Evolutionary conservation across 2,797 vertebrate genomes (phyloP).

Genomic region (Syncerus caffer): DNA sequence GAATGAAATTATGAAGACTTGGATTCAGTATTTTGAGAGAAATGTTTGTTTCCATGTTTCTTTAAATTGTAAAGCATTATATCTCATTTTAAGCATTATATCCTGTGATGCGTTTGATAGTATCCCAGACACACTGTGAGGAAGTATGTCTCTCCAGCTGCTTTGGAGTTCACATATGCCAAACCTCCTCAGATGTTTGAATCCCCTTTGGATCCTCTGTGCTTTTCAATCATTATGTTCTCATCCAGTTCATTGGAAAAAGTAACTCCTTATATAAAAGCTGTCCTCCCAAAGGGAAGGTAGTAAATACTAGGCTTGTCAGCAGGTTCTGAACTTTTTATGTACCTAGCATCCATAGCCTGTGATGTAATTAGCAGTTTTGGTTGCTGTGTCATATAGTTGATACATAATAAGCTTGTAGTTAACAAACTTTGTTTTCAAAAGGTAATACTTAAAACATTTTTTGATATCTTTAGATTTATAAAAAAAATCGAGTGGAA

Average conservation of each 20-base stretch:
- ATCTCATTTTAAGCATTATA: neutral
- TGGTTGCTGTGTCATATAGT: neutral
- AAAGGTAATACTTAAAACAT: neutral
- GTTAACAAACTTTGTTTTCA: neutral
- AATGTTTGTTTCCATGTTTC: neutral
- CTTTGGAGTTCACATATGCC: neutral
- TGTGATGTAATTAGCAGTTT: neutral
- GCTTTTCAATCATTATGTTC: neutral
- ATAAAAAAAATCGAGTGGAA: neutral
- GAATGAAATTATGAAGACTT: slow-evolving; percentile 34
- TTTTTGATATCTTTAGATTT: neutral
- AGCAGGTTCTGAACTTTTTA: neutral
- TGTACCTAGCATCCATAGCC: neutral
- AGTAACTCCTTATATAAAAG: neutral
- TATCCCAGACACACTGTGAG: neutral
- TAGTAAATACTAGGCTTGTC: neutral
- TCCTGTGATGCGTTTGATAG: neutral
- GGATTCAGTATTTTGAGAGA: slow-evolving; percentile 8
- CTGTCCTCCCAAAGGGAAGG: neutral
- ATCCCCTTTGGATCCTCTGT: neutral
- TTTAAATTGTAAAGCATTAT: neutral
- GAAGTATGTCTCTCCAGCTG: neutral
- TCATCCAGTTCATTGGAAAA: neutral
- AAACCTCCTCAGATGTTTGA: neutral
- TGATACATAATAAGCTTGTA: neutral